Conservation (phyloP, 2,888 invertebrate genomes). For the Griposia aprilina region DNA sequence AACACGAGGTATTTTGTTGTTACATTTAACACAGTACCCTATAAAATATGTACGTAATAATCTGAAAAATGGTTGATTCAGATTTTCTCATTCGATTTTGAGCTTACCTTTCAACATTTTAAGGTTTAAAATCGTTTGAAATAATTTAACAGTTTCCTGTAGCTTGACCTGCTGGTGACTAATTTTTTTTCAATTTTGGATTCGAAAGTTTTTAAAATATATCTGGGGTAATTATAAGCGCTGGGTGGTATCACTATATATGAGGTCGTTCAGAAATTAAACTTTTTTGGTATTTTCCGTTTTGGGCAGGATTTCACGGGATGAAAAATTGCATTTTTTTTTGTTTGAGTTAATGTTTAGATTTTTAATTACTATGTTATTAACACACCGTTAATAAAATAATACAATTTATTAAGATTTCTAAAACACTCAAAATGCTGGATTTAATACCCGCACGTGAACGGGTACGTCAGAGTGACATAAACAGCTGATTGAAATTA, state of each 20-base stretch:
- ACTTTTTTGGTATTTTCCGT: not conserved
- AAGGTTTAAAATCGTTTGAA: too few species aligned
- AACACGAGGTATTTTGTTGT: too few species aligned
- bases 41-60: too few species aligned
- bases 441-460: constrained; percentile 21
- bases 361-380: not conserved
- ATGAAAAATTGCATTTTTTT: not conserved
- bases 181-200: not conserved
- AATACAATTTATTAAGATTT: not conserved
- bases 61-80: too few species aligned
- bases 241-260: constrained; percentile 13
- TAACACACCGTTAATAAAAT: too few species aligned
- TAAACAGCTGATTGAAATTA: constrained; percentile 39
- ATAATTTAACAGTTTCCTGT: too few species aligned
- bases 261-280: constrained; percentile 33
- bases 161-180: too few species aligned
- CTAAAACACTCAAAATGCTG: not conserved
- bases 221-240: constrained; percentile 7
- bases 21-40: too few species aligned
- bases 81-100: too few species aligned
- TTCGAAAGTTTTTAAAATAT: not conserved
- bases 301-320: not conserved
- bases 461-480: constrained; percentile 14
- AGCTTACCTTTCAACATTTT: too few species aligned
- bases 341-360: not conserved